Evolutionary conservation across 2,797 vertebrate genomes (phyloP).

Genomic region (Spea hammondii): DNA sequence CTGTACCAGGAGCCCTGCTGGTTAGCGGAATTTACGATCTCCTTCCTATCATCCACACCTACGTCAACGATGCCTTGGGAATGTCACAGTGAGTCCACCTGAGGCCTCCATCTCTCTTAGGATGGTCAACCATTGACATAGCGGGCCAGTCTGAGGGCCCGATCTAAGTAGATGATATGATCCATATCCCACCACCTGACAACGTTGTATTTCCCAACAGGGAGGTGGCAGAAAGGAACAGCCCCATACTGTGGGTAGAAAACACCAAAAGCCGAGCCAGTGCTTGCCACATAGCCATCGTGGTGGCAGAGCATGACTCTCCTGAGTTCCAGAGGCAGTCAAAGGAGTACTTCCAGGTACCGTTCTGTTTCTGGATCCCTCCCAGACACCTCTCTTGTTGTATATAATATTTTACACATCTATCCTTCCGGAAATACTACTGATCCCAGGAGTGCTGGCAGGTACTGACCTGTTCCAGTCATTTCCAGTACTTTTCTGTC

Average conservation of each 20-base stretch:
- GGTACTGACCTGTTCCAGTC: too few species aligned
- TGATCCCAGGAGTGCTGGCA: too few species aligned
- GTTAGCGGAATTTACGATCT: conserved; percentile 90
- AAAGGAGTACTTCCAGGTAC: conserved; percentile 77
- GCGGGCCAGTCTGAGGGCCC: not conserved
- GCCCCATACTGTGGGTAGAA: conserved; percentile 71
- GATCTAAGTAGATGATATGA: fast-evolving
- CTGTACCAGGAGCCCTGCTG: conserved; percentile 77
- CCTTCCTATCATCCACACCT: conserved; percentile 79
- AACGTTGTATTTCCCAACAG: conserved; percentile 62
- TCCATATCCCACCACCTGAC: too few species aligned
- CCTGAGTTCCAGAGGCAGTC: conserved; percentile 85
- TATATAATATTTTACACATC: too few species aligned
- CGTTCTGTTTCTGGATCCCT: too few species aligned
- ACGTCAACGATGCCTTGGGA: conserved; percentile 75
- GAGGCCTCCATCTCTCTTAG: too few species aligned
- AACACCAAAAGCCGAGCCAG: conserved; percentile 55
- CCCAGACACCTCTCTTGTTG: too few species aligned
- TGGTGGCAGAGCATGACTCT: conserved; percentile 83
- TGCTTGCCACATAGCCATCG: conserved; percentile 71
- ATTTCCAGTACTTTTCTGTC: too few species aligned
- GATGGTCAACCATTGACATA: too few species aligned
- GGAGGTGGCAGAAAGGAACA: conserved; percentile 83
- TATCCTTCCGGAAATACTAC: too few species aligned
- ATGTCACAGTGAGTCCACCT: conserved; percentile 77